phyloP scores from a whole-genome alignment of 2,888 invertebrate genomes.

The Sarcophaga subvicina region DNA sequence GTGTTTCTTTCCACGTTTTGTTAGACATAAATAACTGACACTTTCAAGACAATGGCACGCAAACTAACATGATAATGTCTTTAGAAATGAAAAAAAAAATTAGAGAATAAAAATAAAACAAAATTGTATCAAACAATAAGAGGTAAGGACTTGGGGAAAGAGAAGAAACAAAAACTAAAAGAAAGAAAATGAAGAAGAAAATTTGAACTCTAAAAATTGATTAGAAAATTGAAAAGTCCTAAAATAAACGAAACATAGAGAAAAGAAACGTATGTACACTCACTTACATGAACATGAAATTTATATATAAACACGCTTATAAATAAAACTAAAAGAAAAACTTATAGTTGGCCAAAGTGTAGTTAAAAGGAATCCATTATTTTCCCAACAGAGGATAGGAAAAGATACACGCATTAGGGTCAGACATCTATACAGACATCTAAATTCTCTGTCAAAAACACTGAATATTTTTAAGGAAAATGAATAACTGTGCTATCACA shows the following conservation, averaged over 20 bases:
- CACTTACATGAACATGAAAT: constrained; percentile 19
- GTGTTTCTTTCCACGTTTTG: neutral
- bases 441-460: no score
- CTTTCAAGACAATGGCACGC: constrained; percentile 64
- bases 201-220: constrained; percentile 48
- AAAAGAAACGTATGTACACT: neutral
- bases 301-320: constrained; percentile 19
- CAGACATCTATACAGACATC: no score
- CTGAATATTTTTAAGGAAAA: no score
- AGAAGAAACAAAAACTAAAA: neutral
- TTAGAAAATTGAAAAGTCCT: constrained; percentile 45
- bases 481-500: no score
- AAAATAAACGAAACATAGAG: constrained; percentile 9
- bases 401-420: no score
- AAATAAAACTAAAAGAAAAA: neutral
- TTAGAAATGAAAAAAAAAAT: neutral
- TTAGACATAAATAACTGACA: constrained; percentile 58
- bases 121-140: neutral
- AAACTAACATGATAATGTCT: constrained; percentile 62
- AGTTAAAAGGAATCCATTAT: no score
- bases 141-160: neutral
- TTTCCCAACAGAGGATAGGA: no score
- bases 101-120: neutral
- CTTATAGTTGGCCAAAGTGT: no score
- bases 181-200: neutral